Evolutionary conservation across 2,113 vertebrate genomes (phyloP).

Genomic region (Hippolais icterina): DNA sequence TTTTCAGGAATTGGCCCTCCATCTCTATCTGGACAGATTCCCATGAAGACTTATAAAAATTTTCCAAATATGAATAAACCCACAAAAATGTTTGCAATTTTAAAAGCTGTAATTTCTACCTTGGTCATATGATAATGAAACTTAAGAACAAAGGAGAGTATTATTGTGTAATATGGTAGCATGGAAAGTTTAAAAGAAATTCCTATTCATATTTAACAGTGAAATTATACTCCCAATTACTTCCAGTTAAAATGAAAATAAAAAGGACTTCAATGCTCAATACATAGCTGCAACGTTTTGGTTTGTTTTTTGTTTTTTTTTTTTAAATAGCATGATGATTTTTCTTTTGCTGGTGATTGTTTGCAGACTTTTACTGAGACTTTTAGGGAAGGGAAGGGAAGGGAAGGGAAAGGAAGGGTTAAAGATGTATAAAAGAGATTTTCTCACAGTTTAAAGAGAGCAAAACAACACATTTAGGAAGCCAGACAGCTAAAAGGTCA

Average conservation of each 20-base stretch:
- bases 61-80: not conserved
- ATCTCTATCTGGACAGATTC: not conserved
- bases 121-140: slow-evolving; percentile 9
- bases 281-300: not conserved
- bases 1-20: not conserved
- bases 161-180: not conserved
- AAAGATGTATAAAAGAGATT: slow-evolving; percentile 72
- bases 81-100: slow-evolving; percentile 13
- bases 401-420: slow-evolving; percentile 64
- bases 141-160: not conserved
- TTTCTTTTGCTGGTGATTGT: not conserved
- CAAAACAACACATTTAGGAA: slow-evolving; percentile 78
- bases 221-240: not conserved
- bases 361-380: slow-evolving; percentile 5
- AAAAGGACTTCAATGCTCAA: not conserved
- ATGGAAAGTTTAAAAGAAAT: not conserved
- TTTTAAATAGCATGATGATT: slow-evolving; percentile 10
- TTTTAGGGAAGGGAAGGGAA: slow-evolving; percentile 63
- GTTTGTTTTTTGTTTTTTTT: not conserved
- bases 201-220: not conserved
- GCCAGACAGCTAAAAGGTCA: slow-evolving; percentile 78
- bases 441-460: slow-evolving; percentile 78
- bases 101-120: slow-evolving; percentile 3
- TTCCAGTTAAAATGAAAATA: not conserved
- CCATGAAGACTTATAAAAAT: not conserved